Conservation (phyloP, 2,888 invertebrate genomes). For the Erebia palarica region DNA sequence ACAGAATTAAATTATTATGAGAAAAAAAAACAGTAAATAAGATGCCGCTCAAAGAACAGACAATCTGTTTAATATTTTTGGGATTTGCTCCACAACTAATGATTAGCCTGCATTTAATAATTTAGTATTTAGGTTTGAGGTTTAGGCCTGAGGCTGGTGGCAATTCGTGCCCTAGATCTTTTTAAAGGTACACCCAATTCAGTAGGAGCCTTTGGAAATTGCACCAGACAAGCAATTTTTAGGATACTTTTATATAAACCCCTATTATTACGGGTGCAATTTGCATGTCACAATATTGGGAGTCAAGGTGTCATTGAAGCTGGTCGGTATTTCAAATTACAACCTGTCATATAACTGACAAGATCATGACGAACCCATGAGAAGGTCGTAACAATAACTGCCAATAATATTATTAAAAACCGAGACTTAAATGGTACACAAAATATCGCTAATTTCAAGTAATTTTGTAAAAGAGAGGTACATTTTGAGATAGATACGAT, state of each 20-base stretch:
- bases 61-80: constrained; percentile 42
- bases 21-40: constrained; percentile 13
- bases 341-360: constrained; percentile 77
- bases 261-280: constrained; percentile 45
- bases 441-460: constrained; percentile 19
- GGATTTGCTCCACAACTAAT: constrained; percentile 58
- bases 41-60: constrained; percentile 29
- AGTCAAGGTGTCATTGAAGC: constrained; percentile 45
- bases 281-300: constrained; percentile 42
- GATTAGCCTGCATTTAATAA: constrained; percentile 72
- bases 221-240: constrained; percentile 41
- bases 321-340: constrained; percentile 68
- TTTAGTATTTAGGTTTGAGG: constrained; percentile 75
- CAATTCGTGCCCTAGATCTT: constrained; percentile 80
- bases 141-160: constrained; percentile 68
- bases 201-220: constrained; percentile 48
- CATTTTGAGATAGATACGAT: neutral
- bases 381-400: constrained; percentile 64
- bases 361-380: constrained; percentile 64
- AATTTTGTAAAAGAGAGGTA: constrained; percentile 5
- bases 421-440: constrained; percentile 25
- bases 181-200: constrained; percentile 60
- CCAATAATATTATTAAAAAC: constrained; percentile 32
- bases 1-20: constrained; percentile 13
- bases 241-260: constrained; percentile 40